Evolutionary conservation across 2,888 invertebrate species (phyloP), one percentile per base, ranked within the genome.

Genomic region (Busseola fusca): DNA sequence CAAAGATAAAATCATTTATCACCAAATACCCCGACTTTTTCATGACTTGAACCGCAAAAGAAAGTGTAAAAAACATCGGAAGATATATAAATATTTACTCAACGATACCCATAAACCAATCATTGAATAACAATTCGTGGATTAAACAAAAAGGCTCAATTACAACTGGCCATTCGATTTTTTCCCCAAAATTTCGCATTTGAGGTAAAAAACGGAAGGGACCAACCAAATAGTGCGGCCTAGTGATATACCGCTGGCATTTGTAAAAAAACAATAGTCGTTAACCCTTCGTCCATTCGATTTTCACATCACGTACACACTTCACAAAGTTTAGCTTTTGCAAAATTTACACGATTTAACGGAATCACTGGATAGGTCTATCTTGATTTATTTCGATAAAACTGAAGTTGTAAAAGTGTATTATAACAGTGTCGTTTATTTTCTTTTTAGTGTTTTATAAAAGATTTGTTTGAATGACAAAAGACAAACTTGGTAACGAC

Each of bases 241-340:
- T 70, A 59, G 78, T 84, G 84, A 84, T 84, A 83, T 80, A 84
- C 75, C 52, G 78, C 64, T 58, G 71, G 76, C 76, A 77, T 84
- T 84, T 77, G 83, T 83, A 83, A 83, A 85, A 85, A 85, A 85
- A 84, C 82, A 87, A 87, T 87, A 87, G 87, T 84, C 86, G 84
- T 88, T 89, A 87, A 87, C 88, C 83, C 84, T 85, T 80, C 74
- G 70, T 16, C 74, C 72, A 73, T 77, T 88, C 71, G 74, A 84
- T 79, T 89, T 88, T 86, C 89, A 72, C 62, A 81, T 89, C 90
- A 90, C 89, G 89, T 89, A 74, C 83, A 72, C 86, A 80, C 87
- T 88, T 87, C 84, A 85, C 88, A 88, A 89, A 88, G 88, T 88
- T 89, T 82, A 88, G 88, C 87, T 82, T 85, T 86, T 85, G 84